Evolutionary conservation across 2,888 invertebrate species (phyloP).

Genomic region (Blastobasis adustella): DNA sequence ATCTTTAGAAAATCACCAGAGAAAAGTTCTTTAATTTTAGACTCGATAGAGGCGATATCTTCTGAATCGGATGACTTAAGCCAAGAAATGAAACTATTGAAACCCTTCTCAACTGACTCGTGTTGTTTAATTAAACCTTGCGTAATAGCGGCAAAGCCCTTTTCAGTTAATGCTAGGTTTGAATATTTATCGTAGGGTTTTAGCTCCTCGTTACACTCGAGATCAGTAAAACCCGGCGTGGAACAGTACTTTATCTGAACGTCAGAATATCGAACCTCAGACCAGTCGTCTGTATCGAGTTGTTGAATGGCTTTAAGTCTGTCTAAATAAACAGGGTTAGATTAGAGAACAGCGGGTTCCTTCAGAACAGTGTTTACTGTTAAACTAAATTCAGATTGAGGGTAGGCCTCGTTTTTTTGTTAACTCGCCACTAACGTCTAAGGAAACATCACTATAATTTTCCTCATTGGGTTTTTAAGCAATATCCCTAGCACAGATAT

Average conservation of each 20-base stretch:
- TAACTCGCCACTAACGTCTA: no score
- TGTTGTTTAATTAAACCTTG: not conserved
- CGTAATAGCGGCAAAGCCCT: not conserved
- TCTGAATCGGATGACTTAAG: not conserved
- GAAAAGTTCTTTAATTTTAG: conserved; percentile 2
- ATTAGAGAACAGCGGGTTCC: no score
- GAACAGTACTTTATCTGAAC: conserved; percentile 1
- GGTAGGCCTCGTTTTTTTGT: not conserved
- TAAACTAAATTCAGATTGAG: not conserved
- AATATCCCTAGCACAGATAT: not conserved
- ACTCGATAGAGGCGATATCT: not conserved
- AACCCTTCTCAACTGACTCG: not conserved
- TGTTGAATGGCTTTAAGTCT: no score
- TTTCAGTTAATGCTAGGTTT: not conserved
- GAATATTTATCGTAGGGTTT: not conserved
- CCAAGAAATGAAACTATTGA: no score
- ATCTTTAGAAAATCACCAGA: conserved; percentile 3
- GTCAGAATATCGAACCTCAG: not conserved
- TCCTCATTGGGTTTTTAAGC: no score
- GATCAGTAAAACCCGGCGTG: not conserved
- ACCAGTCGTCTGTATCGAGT: not conserved
- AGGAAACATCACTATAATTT: no score
- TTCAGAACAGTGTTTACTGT: not conserved
- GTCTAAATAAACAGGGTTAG: no score
- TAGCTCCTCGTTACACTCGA: not conserved